Percentiles rank a stretch among this genome's conserved stretches.
phyloP scores from a whole-genome alignment of 35 echinoderm and acorn worm species.

The Ophioderma brevispina region DNA sequence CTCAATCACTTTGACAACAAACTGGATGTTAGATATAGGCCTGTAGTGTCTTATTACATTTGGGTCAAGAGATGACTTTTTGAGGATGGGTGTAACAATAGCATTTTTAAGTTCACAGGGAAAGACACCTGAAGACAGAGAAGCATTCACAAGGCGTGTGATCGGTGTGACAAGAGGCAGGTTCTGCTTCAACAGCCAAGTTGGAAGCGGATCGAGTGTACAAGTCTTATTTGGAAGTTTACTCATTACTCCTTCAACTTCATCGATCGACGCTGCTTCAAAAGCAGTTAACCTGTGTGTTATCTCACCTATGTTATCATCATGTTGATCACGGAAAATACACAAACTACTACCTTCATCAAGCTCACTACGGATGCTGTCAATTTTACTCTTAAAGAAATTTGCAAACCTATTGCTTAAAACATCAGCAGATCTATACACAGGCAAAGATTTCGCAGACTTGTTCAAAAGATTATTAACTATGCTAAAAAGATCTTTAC shows the following conservation, averaged over 20 bases:
- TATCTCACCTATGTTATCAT: no score
- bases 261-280: no score
- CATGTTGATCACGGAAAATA: no score
- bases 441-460: no score
- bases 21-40: conserved; percentile 12
- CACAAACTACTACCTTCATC: no score
- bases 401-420: no score
- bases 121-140: neutral
- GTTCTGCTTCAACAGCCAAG: neutral
- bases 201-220: neutral
- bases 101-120: neutral
- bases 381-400: no score
- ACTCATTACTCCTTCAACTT: neutral
- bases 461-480: no score
- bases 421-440: no score
- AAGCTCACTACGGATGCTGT: no score
- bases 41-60: conserved; percentile 16
- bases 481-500: no score
- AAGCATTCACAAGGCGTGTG: neutral
- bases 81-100: neutral
- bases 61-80: neutral
- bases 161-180: neutral
- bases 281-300: no score
- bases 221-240: conserved; percentile 15
- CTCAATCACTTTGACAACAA: neutral